Conservation (phyloP, 2,888 invertebrate genomes). For the Lasioglossum figueresi region DNA sequence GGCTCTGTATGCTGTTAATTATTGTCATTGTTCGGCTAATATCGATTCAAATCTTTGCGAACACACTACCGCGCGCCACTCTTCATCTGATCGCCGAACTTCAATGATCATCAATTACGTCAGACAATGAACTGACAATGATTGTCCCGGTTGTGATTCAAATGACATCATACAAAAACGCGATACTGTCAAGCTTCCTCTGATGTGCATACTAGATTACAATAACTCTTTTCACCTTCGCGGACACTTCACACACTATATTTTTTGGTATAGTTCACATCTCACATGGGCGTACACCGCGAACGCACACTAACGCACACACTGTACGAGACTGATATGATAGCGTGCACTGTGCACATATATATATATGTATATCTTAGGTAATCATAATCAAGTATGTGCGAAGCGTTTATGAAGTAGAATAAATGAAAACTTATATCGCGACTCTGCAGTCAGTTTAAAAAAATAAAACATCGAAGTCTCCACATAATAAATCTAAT, state of each 20-base stretch:
- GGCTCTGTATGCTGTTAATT: slow-evolving; percentile 1
- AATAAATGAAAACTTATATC: neutral
- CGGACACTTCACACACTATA: neutral
- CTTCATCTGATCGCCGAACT: neutral
- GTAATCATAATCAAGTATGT: neutral
- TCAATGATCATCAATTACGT: neutral
- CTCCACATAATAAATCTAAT: neutral
- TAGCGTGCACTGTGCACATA: neutral
- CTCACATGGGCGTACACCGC: neutral
- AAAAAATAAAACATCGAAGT: neutral
- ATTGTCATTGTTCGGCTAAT: slow-evolving; percentile 7
- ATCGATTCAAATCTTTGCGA: neutral
- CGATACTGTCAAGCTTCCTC: slow-evolving; percentile 25
- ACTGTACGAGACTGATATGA: neutral
- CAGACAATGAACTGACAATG: neutral
- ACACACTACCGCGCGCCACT: slow-evolving; percentile 19
- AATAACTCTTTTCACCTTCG: slow-evolving; percentile 13
- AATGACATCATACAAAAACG: slow-evolving; percentile 32
- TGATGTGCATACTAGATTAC: slow-evolving; percentile 6
- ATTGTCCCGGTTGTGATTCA: neutral
- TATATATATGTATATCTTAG: neutral
- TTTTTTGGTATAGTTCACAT: neutral
- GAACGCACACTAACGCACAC: neutral
- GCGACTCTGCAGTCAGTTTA: neutral
- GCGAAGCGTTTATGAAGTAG: neutral